Evolutionary conservation across 2,888 invertebrate species (phyloP).

Genomic region (Drosophila basisetae): DNA sequence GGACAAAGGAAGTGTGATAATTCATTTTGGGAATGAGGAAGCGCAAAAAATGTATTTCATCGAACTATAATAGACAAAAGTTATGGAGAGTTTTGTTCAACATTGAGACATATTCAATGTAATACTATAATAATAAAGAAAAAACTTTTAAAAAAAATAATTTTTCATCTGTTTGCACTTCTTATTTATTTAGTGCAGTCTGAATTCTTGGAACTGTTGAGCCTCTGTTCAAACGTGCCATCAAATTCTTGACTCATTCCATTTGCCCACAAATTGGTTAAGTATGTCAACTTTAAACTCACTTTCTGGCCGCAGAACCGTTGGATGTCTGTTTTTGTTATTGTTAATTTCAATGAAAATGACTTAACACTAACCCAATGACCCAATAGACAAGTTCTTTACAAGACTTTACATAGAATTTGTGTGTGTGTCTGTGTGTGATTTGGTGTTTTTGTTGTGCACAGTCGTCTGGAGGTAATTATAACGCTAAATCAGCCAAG

Average conservation of each 20-base stretch:
- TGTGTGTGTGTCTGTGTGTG: constrained; percentile 22
- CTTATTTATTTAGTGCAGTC: neutral
- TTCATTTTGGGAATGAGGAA: neutral
- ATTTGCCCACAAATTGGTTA: constrained; percentile 20
- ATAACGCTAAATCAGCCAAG: constrained; percentile 76
- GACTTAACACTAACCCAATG: constrained; percentile 81
- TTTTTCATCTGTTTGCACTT: neutral
- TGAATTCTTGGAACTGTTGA: neutral
- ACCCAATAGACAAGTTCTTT: constrained; percentile 79
- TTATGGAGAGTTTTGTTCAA: neutral
- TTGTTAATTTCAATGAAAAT: constrained; percentile 76
- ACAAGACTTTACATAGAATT: constrained; percentile 52
- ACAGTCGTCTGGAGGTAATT: constrained; percentile 67
- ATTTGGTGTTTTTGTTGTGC: constrained; percentile 55
- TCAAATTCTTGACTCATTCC: constrained; percentile 34
- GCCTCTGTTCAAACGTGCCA: neutral
- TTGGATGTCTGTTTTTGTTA: constrained; percentile 29
- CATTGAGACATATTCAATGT: neutral
- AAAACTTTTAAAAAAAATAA: too few relatives aligned
- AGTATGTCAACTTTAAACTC: constrained; percentile 52
- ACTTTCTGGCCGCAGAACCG: constrained; percentile 43
- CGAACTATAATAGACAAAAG: neutral
- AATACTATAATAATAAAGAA: neutral
- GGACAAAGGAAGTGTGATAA: constrained; percentile 5
- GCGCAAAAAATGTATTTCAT: neutral